Evolutionary conservation across 2,888 invertebrate species (phyloP).

Genomic region (Acrocyrtus sp.): DNA sequence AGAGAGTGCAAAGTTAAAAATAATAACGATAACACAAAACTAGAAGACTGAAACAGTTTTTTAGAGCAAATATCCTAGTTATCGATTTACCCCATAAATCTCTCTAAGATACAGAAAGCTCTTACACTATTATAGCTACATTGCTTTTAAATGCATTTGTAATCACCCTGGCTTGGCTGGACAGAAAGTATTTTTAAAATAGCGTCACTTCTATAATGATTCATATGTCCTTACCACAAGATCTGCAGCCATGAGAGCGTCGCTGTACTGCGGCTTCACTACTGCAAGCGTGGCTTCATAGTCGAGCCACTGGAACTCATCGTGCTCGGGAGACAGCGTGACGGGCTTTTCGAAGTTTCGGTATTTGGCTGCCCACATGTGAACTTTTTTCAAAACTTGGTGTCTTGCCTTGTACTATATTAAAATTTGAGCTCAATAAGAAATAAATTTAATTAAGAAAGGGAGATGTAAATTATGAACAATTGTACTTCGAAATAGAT

Average conservation of each 20-base stretch:
- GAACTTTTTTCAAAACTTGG: conserved; percentile 19
- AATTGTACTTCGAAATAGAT: conserved; percentile 44
- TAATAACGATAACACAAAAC: too few relatives aligned
- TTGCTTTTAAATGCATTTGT: neutral
- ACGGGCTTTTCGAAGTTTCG: conserved; percentile 22
- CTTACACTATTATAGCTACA: neutral
- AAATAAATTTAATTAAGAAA: neutral
- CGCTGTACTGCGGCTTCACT: conserved; percentile 33
- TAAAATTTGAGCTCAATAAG: neutral
- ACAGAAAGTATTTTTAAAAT: neutral
- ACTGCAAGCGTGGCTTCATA: conserved; percentile 19
- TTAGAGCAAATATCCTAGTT: too few relatives aligned
- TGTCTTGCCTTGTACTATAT: conserved; percentile 25
- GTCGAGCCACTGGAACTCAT: conserved; percentile 32
- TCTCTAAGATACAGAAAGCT: neutral
- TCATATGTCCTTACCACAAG: conserved; percentile 32
- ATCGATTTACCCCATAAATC: too few relatives aligned
- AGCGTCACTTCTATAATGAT: conserved; percentile 20
- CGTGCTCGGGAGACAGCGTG: conserved; percentile 26
- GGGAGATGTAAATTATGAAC: neutral
- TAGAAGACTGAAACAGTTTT: too few relatives aligned
- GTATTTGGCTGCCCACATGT: conserved; percentile 35
- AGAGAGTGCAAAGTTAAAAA: too few relatives aligned
- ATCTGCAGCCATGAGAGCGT: conserved; percentile 38
- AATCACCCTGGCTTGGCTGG: neutral